Base-by-base conservation (phyloP, 2,888 invertebrate genomes). In the Cephus spinipes region DNA sequence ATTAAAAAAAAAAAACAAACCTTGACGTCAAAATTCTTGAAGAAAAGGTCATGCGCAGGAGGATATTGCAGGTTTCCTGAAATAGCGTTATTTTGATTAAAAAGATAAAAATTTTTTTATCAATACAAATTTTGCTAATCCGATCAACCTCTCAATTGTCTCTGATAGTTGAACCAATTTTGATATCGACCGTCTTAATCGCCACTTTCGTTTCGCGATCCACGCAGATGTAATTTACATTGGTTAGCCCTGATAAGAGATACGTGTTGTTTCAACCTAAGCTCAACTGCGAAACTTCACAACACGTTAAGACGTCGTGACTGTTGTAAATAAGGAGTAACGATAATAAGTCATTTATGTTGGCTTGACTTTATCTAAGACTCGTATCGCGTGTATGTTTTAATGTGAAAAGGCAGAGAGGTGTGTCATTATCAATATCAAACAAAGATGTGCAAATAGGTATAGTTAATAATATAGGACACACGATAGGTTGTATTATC, bases 341-440 rank as follows among this genome's bases (percentile, higher is more conserved):
- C 77, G 78, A 80, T 82, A 84, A 81, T 80, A 79, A 82, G 73
- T 78, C 79, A 78, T 80, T 80, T 81, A 82, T 80, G 79, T 40
- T 68, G 77, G 69, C 74, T 78, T 79, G 79, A 81, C 82, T 77
- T 75, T 76, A 79, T 81, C 81, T 76, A 35, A 73, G 79, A 74
- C 33, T 73, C 68, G 78, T 68, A 74, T 75, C 75, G 23, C 15
- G 9, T 55, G 23, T 55, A 55, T 23, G 55, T 55, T 23, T 55
- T 55, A 15, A 55, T 55, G 23, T 9, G 23, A 55, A 55, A 55
- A 78, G 78, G 77, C 81, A 77, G 55, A 40, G 76, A 80, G 81
- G 81, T 79, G 81, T 81, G 83, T 79, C 80, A 77, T 74, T 68
- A 69, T 73, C 76, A 76, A 77, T 69, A 74, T 36, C 73, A 55